Base-by-base conservation (phyloP, 1,140 invertebrate species). In the Apis cerana region DNA sequence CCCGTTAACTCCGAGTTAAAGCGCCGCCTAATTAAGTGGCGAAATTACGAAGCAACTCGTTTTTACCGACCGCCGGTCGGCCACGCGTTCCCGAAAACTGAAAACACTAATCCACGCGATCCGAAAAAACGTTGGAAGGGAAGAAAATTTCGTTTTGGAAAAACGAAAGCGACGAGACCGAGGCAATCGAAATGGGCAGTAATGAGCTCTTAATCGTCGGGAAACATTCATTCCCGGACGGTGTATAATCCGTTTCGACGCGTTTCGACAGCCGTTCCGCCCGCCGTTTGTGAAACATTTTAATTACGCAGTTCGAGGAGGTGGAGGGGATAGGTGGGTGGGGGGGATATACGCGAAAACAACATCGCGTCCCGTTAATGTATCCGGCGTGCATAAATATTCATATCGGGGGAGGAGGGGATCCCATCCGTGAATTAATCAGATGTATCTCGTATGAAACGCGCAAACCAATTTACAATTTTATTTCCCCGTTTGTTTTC, bases 41-140 rank as follows among this genome's bases (percentile, higher is more conserved):
- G 62, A 72, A 88, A 85, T 85, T 81, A 85, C 72, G 64, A 62
- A 80, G 52, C 27, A 79, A 85, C 76, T 83, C 61, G 71, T 52
- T 33, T 33, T 43, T 78, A 83, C 62, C 62, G 17, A 64, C 8
- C 12, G 67, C 78, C 76, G 75, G 67, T 69, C 70, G 67, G 48
- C 69, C 67, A 15, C 58, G 52, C 43, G 64, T 77, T 33, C 7
- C 17, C 7, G n/a, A n/a, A 69, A 78, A 65, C 75, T 76, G 61
- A 33, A 27, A 76, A 65, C 62, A 0, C 27, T 2, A 43, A 52
- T n/a, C 65, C 21, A 0, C 33, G 2, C 2, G 3, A 33, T 33
- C 27, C 27, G 27, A 27, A 1, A 27, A 27, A 1, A 27, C 27
- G 1, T 27, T 27, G 27, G 27, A 27, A 27, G 33, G 33, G 33